These are phyloP conservation scores for Rhegmatorhina hoffmannsi DNA, from an alignment of 2,113 vertebrate genomes.

Conservation along the genomic window DNA sequence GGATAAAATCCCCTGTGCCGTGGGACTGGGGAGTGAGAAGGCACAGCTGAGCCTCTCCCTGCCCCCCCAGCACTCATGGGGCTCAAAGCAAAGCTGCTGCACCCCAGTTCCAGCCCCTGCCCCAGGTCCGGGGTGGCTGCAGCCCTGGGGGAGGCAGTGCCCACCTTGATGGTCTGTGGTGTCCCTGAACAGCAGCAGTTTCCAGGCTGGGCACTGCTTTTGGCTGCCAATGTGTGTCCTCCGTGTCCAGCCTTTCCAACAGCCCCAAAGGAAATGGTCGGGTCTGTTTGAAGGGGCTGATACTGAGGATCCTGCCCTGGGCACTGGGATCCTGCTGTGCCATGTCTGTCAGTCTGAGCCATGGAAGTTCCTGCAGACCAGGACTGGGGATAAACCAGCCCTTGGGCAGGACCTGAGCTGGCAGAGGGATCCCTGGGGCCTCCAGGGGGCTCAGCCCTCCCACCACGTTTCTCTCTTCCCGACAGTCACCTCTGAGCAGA, in stretches of 20 bases:
- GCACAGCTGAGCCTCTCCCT: neutral
- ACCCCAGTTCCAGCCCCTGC: neutral
- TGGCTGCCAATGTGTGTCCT: neutral
- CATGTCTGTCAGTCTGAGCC: neutral
- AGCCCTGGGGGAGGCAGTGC: neutral
- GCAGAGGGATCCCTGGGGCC: rapidly evolving
- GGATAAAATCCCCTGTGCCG: rapidly evolving
- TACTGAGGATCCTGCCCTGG: rapidly evolving
- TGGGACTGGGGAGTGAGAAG: neutral
- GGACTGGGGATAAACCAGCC: neutral
- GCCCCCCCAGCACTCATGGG: rapidly evolving
- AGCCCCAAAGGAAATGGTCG: rapidly evolving
- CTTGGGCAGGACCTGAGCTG: rapidly evolving
- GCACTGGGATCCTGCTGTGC: neutral
- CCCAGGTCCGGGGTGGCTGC: neutral
- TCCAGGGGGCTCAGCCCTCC: neutral
- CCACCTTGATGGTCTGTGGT: rapidly evolving
- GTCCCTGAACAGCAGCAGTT: too few species aligned
- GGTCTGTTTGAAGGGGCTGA: neutral
- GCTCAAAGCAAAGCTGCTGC: neutral
- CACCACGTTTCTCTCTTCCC: neutral
- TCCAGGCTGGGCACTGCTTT: neutral
- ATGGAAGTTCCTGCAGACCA: rapidly evolving
- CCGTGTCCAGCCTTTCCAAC: rapidly evolving
- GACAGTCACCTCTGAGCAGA: slow-evolving; percentile 89